Base-by-base conservation (phyloP, 2,888 invertebrate species). In the Caenorhabditis auriculariae region DNA sequence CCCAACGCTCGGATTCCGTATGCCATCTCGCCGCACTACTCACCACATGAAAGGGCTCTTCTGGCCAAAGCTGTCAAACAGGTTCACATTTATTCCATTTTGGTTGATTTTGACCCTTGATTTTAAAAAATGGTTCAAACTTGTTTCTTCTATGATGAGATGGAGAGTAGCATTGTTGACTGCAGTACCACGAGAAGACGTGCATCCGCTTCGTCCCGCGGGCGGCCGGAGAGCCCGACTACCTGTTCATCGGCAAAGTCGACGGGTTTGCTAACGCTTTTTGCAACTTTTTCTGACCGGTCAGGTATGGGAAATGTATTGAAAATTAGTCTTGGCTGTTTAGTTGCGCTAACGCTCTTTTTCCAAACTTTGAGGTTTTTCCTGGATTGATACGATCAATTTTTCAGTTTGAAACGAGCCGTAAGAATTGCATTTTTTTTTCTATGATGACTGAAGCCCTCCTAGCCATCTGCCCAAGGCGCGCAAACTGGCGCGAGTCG, bases 1-100 rank as follows among this genome's bases (percentile, higher is more conserved):
- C 80, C 82, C 1, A 68, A 69, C 26, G 82, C 77, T 5, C 45
- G 74, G 28, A 81, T 82, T 27, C 82, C 82, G 0, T 82, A 83
- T 46, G 76, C 78, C 2, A 75, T 82, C 24, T 81, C 81, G 5
- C 69, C 76, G 0, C 77, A 78, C 48, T 82, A 77, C 64, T 69
- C 70, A 1, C 62, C 76, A 6, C 76, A 78, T 42, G 81, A 81
- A 53, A 56, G 81, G 21, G 81, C 81, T 9, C 69, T 81, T 32
- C 60, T 81, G 24, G 81, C 81, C 0, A 65, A 78, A 37, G 81
- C 81, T 19, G 77, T 81, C 5, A 79, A 82, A 57, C 75, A 79
- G 66, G 77, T 77, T 12, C 5, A 44, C 29, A 4, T n/a, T 29
- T 26, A 23, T 60, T 21, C n/a, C 17, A 17, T 41, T n/a, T n/a